Evolutionary conservation across 2,113 vertebrate species (phyloP), one percentile per base, ranked within the genome.

Genomic region (Polypterus senegalus): DNA sequence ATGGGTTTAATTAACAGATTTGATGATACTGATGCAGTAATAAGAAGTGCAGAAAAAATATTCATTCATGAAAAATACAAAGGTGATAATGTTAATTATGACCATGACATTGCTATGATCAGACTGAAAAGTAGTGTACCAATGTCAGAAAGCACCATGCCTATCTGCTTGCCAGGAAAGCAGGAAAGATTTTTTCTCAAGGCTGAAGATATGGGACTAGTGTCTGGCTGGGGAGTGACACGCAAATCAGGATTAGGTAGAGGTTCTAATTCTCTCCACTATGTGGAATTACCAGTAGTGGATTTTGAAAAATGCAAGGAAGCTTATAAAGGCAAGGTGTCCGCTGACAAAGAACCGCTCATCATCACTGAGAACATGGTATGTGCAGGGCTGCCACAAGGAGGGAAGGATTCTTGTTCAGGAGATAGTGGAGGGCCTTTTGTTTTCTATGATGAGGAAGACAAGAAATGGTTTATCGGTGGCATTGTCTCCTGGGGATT

Each of bases 401-500:
- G 81, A 1, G 77, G n/a, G 4, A 83, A 67, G 61, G 84, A 86
- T 7, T 72, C 83, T 52, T 85, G 83, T 45, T 48, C 62, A 6
- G 80, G 84, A 0, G 79, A 85, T 67, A 84, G 83, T 3, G 83
- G 84, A 0, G 81, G 84, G 6, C 69, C 79, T 0, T 43, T 79
- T 1, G 77, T 66, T 3, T 83, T 84, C 68, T 63, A 74, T 1
- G 69, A 84, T 5, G 54, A 5, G 0, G 11, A 64, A 10, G 75
- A 66, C 8, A 61, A 54, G n/a, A 71, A 49, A 10, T 81, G 78
- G 76, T 83, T 82, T 61, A 67, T 81, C 43, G 77, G 79, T 6
- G 83, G 86, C 0, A 68, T 85, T 5, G 84, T 86, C 43, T 83
- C 83, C 59, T 84, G 83, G 82, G 79, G 80, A n/a, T 63, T 49